Conservation (phyloP, 2,797 vertebrate genomes). For the Anisognathus igniventris region DNA sequence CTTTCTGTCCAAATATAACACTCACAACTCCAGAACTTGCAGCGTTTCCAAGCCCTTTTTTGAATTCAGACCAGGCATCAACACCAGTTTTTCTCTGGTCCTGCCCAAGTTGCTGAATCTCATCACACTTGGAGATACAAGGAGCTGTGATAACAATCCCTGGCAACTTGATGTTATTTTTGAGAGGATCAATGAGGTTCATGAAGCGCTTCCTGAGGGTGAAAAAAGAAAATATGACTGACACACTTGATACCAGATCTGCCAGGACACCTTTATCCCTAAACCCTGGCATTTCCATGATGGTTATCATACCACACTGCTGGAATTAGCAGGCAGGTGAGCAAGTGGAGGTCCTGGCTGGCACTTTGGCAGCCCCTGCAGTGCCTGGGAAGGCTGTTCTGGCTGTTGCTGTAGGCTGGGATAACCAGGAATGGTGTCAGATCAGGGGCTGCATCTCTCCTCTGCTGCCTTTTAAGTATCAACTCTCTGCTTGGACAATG, state of each 20-base stretch:
- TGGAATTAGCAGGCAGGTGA: neutral
- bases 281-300: neutral
- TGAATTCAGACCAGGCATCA: neutral
- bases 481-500: neutral
- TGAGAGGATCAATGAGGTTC: neutral
- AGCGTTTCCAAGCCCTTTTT: neutral
- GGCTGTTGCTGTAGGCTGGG: too few species aligned
- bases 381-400: neutral
- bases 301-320: neutral
- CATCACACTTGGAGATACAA: neutral
- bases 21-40: neutral
- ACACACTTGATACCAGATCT: neutral
- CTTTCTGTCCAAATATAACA: constrained; percentile 4
- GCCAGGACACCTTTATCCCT: neutral
- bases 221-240: neutral
- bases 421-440: neutral
- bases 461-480: neutral
- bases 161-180: neutral
- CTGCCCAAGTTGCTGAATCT: neutral
- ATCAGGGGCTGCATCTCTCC: neutral
- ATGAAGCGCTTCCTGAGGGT: neutral
- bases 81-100: neutral
- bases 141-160: neutral
- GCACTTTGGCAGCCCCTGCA: neutral
- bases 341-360: neutral